phyloP scores from a whole-genome alignment of 1,140 invertebrate species.

The Mizuhopecten yessoensis region DNA sequence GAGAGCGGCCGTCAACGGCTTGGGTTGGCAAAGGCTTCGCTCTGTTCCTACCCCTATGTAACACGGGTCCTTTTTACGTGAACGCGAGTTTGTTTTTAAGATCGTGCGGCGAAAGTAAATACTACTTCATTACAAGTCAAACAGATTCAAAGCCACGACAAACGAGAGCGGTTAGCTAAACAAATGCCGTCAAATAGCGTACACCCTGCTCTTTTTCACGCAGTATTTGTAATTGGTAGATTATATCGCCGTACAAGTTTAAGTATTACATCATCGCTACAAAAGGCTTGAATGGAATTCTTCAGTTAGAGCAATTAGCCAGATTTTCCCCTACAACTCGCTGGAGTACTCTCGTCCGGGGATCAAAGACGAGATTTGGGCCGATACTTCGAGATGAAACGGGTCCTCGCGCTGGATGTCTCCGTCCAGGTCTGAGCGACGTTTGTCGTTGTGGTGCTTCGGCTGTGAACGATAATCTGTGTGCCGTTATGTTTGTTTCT shows the following conservation, averaged over 20 bases:
- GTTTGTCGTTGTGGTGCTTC: background rate
- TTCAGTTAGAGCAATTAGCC: conserved; percentile 28
- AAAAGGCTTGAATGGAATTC: conserved; percentile 38
- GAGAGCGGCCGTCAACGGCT: conserved; percentile 21
- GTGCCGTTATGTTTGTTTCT: conserved; percentile 17
- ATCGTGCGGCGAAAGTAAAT: conserved; percentile 37
- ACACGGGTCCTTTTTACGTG: background rate
- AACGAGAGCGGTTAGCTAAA: conserved; percentile 33
- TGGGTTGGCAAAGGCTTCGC: background rate
- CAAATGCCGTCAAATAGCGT: conserved; percentile 31
- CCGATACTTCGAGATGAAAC: conserved; percentile 21
- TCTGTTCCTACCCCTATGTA: conserved; percentile 24
- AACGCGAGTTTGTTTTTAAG: conserved; percentile 38
- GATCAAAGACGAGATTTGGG: conserved; percentile 25
- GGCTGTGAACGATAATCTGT: background rate
- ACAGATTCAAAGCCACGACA: conserved; percentile 37
- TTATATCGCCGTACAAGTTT: conserved; percentile 26
- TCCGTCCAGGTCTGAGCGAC: background rate
- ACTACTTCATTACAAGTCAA: conserved; percentile 34
- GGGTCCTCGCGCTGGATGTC: background rate
- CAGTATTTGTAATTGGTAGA: conserved; percentile 16
- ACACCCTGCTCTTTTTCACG: conserved; percentile 37
- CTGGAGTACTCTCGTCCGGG: conserved; percentile 27
- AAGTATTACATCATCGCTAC: conserved; percentile 34
- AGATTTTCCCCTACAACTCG: background rate